Evolutionary conservation across 2,113 vertebrate genomes (phyloP), one percentile per base, ranked within the genome.

Genomic region (Pao palembangensis): DNA sequence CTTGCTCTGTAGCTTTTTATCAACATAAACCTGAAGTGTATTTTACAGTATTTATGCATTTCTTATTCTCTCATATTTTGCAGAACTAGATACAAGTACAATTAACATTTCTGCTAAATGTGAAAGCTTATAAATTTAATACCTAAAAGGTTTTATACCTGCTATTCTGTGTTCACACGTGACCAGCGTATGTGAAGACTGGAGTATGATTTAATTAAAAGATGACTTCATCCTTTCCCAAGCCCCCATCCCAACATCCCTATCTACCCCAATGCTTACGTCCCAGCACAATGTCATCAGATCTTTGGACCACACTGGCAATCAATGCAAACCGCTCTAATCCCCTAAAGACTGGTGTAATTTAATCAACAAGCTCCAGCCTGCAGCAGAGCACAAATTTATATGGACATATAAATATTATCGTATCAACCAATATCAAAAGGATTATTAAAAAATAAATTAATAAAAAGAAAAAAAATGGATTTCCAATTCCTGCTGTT

Each of bases 181-280:
- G 51, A 3, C 14, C 16, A 61, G 31, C 58, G 46, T 57, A 51
- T 31, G 31, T 48, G 55, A 50, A 57, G 76, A 50, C 70, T 72
- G 31, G 23, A 51, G 46, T 41, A 61, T 55, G 43, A 80, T 84
- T 56, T 71, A 81, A 88, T 90, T 76, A 75, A 75, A 28, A 71
- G 69, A 90, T 89, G 79, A 90, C 86, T 75, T 91, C 88, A 91
- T 84, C 69, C 38, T 63, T 56, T 55, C 53, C 58, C 44, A n/a
- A n/a, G 53, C 57, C 72, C 67, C 58, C 13, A 10, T 44, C 47
- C 43, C 16, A 31, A 19, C 41, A 46, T 18, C 25, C 61, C 42
- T 31, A 20, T 57, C 65, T 38, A n/a, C 74, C 67, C 58, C 49
- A 52, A 13, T 44, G 53, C 18, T 17, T 54, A 56, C 47, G 50